Base-by-base conservation (phyloP, 1,140 invertebrate genomes). In the Micrasema longulum region DNA sequence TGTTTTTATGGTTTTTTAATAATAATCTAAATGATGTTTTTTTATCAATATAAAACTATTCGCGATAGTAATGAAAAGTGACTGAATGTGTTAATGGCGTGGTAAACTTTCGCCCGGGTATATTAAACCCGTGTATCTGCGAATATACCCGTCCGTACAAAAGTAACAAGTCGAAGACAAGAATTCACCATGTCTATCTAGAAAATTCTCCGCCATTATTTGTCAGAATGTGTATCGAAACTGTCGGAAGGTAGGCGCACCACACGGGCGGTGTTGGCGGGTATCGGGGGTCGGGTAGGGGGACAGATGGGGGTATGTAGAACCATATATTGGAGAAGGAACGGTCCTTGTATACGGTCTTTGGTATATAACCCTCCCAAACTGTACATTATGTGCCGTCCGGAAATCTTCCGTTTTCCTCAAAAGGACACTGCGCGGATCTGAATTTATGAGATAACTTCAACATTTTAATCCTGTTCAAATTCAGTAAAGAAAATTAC, bases 381-480 rank as follows among this genome's bases (percentile, higher is more conserved):
- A 63, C 57, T 63, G 41, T 63, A 63, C 57, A 63, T 63, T 43
- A 63, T 63, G 57, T 63, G 57, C 57, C 57, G 57, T 63, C 57
- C 57, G 57, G 57, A 45, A 63, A 63, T 38, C 57, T 38, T 45
- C 57, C 14, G n/a, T 12, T 38, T 63, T 38, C 45, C 45, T 20
- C 41, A 63, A 41, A 36, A 63, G 57, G 18, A 63, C 18, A 63
- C 57, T 43, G 57, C 57, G 57, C 36, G 36, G 57, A 63, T 63
- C 35, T 7, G 14, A 57, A 57, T 16, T n/a, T 31, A 26, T 23
- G 50, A 1, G 18, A 14, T 48, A 12, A 41, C n/a, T 41, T 41
- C 1, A 41, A 11, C 5, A 41, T 41, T 41, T 41, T 41, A n/a
- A n/a, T n/a, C n/a, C n/a, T n/a, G n/a, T n/a, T n/a, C n/a, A n/a